phyloP scores from a whole-genome alignment of 2,888 invertebrate species.

The Parthenolecanium corni region DNA sequence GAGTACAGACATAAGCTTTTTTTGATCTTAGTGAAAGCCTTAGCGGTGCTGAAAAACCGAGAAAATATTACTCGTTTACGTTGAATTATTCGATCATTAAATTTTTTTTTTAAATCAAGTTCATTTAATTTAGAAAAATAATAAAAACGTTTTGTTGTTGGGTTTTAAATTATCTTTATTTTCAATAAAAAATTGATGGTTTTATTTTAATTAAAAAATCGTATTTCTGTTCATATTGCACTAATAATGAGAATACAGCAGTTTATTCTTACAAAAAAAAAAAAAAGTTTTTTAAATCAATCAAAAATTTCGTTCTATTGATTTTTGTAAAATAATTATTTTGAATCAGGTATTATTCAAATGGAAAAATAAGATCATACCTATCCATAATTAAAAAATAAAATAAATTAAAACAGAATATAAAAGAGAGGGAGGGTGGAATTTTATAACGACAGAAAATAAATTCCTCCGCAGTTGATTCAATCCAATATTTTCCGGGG shows the following conservation, averaged over 20 bases:
- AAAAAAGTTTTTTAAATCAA: constrained; percentile 8
- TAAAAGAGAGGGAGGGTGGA: constrained; percentile 27
- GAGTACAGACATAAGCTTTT: constrained; percentile 10
- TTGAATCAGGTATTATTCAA: no score
- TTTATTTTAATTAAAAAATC: no score
- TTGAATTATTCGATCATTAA: no score
- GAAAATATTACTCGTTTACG: constrained; percentile 14
- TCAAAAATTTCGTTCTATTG: constrained; percentile 6
- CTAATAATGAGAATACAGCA: no score
- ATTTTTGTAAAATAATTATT: constrained; percentile 5
- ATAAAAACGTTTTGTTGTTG: no score
- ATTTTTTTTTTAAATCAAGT: neutral
- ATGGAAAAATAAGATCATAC: neutral
- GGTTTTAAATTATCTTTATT: no score
- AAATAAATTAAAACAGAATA: constrained; percentile 21
- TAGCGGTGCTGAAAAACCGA: constrained; percentile 24
- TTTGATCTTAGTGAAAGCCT: constrained; percentile 27
- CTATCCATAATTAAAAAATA: neutral
- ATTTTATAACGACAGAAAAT: constrained; percentile 25
- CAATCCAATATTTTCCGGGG: constrained; percentile 1
- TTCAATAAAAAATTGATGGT: no score
- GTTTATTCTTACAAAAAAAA: constrained; percentile 2
- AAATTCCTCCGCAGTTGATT: constrained; percentile 25
- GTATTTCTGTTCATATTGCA: no score
- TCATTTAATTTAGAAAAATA: no score